These are phyloP conservation scores for Palloptera scutellata DNA, from an alignment of 2,888 invertebrate genomes.

Conservation along the genomic window DNA sequence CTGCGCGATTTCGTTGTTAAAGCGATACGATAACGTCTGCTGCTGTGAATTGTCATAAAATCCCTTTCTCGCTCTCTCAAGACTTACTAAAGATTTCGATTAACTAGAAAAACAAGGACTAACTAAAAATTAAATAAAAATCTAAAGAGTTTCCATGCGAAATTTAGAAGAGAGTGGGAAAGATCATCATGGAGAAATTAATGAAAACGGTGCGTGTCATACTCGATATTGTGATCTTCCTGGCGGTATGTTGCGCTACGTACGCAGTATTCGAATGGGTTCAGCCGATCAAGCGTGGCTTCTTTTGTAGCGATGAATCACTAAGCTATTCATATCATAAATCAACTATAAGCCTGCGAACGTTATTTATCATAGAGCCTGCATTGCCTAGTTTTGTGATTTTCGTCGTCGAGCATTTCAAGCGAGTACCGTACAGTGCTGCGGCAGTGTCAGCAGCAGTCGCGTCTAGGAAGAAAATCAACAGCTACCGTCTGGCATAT, in stretches of 20 bases:
- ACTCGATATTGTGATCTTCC: slow-evolving; percentile 54
- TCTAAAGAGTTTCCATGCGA: no score
- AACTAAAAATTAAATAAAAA: no score
- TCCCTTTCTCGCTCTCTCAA: no score
- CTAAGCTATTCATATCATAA: slow-evolving; percentile 49
- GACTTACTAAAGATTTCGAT: no score
- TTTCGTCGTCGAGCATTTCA: slow-evolving; percentile 53
- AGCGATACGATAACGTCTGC: no score
- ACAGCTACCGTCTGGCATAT: slow-evolving; percentile 39
- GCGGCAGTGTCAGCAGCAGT: slow-evolving; percentile 32
- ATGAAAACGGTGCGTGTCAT: slow-evolving; percentile 45
- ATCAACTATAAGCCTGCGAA: slow-evolving; percentile 45
- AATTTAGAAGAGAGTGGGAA: no score
- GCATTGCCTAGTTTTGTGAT: slow-evolving; percentile 50
- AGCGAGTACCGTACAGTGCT: slow-evolving; percentile 28
- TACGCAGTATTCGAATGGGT: slow-evolving; percentile 48
- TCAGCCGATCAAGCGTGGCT: slow-evolving; percentile 52
- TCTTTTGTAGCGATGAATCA: slow-evolving; percentile 58
- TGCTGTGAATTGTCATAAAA: no score
- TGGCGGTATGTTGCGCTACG: slow-evolving; percentile 46
- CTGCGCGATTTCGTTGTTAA: no score
- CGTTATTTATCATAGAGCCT: slow-evolving; percentile 44
- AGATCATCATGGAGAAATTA: slow-evolving; percentile 12
- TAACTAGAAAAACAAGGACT: no score
- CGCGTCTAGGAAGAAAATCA: slow-evolving; percentile 33